phyloP scores from a whole-genome alignment of 2,797 vertebrate genomes.

The Sitta carolinensis region DNA sequence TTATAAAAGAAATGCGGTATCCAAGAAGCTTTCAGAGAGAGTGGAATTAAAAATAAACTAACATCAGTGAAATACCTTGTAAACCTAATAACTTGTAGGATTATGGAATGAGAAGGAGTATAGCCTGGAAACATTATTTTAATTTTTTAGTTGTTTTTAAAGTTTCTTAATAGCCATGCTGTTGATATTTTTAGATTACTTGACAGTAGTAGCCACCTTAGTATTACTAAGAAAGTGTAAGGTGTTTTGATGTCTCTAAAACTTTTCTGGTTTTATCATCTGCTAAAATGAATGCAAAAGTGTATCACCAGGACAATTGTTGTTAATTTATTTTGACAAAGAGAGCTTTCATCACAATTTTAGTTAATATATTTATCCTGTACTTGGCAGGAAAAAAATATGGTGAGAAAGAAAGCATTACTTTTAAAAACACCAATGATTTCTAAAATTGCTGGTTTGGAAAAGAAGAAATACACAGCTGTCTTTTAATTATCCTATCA shows the following conservation, averaged over 20 bases:
- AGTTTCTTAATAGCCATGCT: background rate
- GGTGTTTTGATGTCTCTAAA: background rate
- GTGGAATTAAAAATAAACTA: background rate
- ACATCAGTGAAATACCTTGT: background rate
- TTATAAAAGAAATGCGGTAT: background rate
- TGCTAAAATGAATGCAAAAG: background rate
- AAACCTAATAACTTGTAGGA: background rate
- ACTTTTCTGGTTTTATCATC: background rate
- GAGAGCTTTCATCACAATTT: background rate
- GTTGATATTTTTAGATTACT: background rate
- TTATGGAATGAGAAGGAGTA: background rate
- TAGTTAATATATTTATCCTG: background rate
- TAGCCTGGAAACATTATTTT: background rate
- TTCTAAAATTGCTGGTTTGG: background rate
- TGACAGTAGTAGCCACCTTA: background rate
- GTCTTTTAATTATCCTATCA: background rate
- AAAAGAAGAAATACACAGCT: background rate
- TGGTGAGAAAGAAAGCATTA: background rate
- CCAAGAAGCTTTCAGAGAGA: background rate
- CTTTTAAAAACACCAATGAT: accelerated
- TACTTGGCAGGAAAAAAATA: background rate
- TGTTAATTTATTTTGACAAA: background rate
- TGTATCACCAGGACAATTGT: background rate
- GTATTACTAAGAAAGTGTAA: background rate
- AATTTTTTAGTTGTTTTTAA: background rate